Conservation (phyloP, 2,888 invertebrate species). For the Euplexia lucipara region DNA sequence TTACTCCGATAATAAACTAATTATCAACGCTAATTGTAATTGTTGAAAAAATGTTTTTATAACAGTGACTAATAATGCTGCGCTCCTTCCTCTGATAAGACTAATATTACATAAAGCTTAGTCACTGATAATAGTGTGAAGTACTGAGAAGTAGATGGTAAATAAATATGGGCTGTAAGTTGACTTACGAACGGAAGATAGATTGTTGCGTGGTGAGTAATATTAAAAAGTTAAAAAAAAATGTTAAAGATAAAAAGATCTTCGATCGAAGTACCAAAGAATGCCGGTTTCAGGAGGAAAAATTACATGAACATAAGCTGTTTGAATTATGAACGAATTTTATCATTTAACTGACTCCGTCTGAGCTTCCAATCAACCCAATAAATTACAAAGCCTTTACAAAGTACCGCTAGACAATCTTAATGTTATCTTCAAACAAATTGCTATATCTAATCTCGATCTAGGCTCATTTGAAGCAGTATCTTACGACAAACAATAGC, state of each 20-base stretch:
- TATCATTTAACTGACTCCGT: background rate
- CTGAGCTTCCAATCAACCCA: constrained; percentile 1
- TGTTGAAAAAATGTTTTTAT: constrained; percentile 56
- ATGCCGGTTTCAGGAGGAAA: background rate
- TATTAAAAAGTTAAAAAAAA: background rate
- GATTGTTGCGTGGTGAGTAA: constrained; percentile 3
- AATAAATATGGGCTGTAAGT: constrained; percentile 16
- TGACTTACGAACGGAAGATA: constrained; percentile 15
- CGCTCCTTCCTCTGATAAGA: constrained; percentile 60
- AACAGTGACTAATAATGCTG: constrained; percentile 41
- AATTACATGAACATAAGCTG: background rate
- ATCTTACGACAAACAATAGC: constrained; percentile 51
- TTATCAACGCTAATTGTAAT: constrained; percentile 71
- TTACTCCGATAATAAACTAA: constrained; percentile 74
- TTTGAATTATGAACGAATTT: background rate
- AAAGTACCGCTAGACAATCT: constrained; percentile 34
- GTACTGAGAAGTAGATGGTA: constrained; percentile 30
- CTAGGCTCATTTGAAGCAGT: constrained; percentile 42
- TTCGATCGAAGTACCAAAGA: too few relatives aligned
- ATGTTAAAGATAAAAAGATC: background rate
- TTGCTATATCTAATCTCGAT: constrained; percentile 53
- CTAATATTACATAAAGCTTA: constrained; percentile 33
- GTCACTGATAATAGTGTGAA: constrained; percentile 51
- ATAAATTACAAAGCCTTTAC: constrained; percentile 24
- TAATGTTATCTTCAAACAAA: constrained; percentile 41